Conservation (phyloP, 2,113 vertebrate species). For the Oryzias woworae region DNA sequence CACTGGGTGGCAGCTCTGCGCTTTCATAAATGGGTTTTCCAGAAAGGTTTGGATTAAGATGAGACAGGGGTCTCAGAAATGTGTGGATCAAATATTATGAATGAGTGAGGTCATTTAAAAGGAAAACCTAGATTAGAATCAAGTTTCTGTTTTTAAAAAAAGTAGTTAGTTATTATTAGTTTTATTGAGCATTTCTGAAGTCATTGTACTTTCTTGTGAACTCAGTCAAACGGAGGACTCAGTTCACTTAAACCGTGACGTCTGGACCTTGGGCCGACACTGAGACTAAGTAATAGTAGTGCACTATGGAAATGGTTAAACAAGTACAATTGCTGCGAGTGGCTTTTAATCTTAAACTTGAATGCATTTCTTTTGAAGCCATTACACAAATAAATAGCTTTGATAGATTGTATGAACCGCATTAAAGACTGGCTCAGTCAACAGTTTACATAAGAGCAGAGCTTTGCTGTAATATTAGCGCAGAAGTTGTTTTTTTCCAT, state of each 20-base stretch:
- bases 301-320: not conserved
- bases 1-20: too few relatives aligned
- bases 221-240: too few relatives aligned
- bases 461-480: not conserved
- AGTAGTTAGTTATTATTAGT: too few relatives aligned
- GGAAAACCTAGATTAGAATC: too few relatives aligned
- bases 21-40: too few relatives aligned
- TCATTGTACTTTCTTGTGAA: too few relatives aligned
- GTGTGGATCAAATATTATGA: too few relatives aligned
- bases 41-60: too few relatives aligned
- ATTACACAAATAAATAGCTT: not conserved
- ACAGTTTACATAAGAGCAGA: not conserved
- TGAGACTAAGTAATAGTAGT: not conserved
- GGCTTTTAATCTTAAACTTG: not conserved
- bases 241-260: not conserved
- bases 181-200: too few relatives aligned
- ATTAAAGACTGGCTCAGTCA: not conserved
- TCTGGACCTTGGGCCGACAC: not conserved
- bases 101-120: too few relatives aligned
- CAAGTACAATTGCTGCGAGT: not conserved
- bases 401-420: not conserved
- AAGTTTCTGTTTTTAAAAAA: too few relatives aligned
- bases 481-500: constrained; percentile 13
- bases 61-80: too few relatives aligned
- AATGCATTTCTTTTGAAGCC: not conserved